Percentiles rank a stretch among this genome's conserved stretches.
Conservation (phyloP, 2,113 vertebrate species). For the Phylloscopus trochiloides region DNA sequence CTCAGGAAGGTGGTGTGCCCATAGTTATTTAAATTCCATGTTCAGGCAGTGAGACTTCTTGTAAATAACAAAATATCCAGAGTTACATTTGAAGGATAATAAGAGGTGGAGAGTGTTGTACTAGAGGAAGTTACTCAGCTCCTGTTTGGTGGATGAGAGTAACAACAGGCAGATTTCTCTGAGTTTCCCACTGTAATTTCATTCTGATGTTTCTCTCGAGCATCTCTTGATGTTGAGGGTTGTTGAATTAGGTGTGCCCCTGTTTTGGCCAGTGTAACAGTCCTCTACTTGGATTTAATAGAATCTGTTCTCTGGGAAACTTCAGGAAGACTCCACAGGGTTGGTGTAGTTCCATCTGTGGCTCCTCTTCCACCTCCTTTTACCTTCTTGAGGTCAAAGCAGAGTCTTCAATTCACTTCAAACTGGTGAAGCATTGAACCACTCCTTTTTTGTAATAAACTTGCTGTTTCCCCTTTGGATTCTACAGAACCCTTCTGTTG, state of each 20-base stretch:
- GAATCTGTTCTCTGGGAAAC: background rate
- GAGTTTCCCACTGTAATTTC: rapidly evolving
- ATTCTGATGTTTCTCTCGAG: background rate
- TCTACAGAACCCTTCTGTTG: background rate
- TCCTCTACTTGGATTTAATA: background rate
- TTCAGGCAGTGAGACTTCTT: background rate
- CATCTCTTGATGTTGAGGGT: background rate
- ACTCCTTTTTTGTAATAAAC: background rate
- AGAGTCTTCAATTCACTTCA: background rate
- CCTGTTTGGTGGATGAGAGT: background rate
- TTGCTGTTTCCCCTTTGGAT: background rate
- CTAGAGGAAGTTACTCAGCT: background rate
- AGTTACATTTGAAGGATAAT: background rate
- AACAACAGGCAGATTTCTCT: background rate
- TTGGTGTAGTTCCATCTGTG: background rate
- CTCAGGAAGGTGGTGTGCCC: background rate
- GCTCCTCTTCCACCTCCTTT: background rate
- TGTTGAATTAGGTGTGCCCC: background rate
- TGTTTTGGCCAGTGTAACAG: background rate
- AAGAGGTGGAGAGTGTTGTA: background rate
- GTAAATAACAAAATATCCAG: background rate
- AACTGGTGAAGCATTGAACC: background rate
- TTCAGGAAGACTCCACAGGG: background rate
- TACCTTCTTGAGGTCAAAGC: background rate
- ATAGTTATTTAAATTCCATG: background rate